Percentiles rank a stretch among this genome's conserved stretches.
These are phyloP conservation scores for Plagiodera versicolora DNA, from an alignment of 2,888 invertebrate species.

Conservation along the genomic window DNA sequence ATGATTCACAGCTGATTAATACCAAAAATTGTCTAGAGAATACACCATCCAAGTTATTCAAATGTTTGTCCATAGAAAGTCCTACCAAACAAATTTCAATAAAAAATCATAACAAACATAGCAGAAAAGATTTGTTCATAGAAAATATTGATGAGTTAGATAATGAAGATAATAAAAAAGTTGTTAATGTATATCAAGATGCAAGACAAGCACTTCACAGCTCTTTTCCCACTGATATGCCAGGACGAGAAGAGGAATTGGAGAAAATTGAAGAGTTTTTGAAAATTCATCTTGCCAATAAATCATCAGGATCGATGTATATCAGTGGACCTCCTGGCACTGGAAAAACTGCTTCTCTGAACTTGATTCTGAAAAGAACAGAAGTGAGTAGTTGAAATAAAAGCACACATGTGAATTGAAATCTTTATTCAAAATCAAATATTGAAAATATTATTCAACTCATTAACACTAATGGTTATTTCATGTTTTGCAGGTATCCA, in stretches of 20 bases:
- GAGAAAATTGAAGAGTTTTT: slow-evolving; percentile 71
- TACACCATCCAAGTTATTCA: slow-evolving; percentile 28
- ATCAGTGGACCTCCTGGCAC: slow-evolving; percentile 97
- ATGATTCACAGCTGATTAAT: background rate
- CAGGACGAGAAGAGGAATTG: slow-evolving; percentile 82
- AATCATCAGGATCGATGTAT: slow-evolving; percentile 81
- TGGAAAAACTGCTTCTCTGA: slow-evolving; percentile 90
- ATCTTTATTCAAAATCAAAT: too few species aligned
- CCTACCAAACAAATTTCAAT: slow-evolving; percentile 18
- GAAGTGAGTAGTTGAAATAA: slow-evolving; percentile 56
- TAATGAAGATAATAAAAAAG: slow-evolving; percentile 10
- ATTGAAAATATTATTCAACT: slow-evolving; percentile 1
- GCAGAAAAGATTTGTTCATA: background rate
- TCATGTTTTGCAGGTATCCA: slow-evolving; percentile 52
- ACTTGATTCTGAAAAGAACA: slow-evolving; percentile 68
- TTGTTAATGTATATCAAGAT: slow-evolving; percentile 45
- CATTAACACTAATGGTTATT: too few species aligned
- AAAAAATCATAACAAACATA: background rate
- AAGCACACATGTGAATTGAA: too few species aligned
- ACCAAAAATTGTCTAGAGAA: background rate
- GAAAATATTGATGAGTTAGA: background rate
- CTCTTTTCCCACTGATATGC: slow-evolving; percentile 53
- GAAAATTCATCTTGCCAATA: slow-evolving; percentile 62
- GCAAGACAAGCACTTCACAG: slow-evolving; percentile 52
- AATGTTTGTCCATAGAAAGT: slow-evolving; percentile 27